Percentiles rank a stretch among this genome's conserved stretches.
These are phyloP conservation scores for Gallinago media DNA, from an alignment of 2,113 vertebrate genomes.

Conservation along the genomic window DNA sequence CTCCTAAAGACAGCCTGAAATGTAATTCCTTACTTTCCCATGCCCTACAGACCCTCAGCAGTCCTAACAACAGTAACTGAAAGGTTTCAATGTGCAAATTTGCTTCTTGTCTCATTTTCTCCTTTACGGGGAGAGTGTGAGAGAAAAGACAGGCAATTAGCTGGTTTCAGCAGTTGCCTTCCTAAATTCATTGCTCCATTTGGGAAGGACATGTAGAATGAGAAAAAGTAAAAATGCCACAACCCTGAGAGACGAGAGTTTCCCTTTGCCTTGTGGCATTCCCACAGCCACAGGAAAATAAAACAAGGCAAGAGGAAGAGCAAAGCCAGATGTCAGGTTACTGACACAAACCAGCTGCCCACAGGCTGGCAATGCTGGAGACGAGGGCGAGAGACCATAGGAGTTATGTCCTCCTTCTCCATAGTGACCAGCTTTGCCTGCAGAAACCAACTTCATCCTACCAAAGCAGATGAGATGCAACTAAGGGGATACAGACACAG, in stretches of 20 bases:
- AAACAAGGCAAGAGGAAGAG: constrained; percentile 5
- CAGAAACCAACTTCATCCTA: not conserved
- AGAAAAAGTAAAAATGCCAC: constrained; percentile 4
- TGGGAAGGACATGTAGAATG: not conserved
- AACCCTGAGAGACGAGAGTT: not conserved
- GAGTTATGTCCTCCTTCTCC: not conserved
- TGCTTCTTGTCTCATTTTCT: not conserved
- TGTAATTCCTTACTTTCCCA: not conserved
- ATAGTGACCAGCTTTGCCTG: not conserved
- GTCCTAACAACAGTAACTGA: not conserved
- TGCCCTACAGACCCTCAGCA: not conserved
- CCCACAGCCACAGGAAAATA: not conserved
- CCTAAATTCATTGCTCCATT: not conserved
- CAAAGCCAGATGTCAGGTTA: not conserved
- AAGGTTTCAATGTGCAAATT: not conserved
- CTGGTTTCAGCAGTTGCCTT: not conserved
- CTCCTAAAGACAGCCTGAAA: not conserved
- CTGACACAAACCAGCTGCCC: not conserved
- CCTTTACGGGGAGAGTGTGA: not conserved
- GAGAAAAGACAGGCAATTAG: not conserved
- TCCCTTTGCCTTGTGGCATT: not conserved
- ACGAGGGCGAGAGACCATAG: not conserved
- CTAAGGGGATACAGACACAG: not conserved
- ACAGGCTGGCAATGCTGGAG: not conserved
- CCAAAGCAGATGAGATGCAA: not conserved